Percentiles rank a stretch among this genome's conserved stretches.
Conservation (phyloP, 2,888 invertebrate genomes). For the Heterodera filipjevi region DNA sequence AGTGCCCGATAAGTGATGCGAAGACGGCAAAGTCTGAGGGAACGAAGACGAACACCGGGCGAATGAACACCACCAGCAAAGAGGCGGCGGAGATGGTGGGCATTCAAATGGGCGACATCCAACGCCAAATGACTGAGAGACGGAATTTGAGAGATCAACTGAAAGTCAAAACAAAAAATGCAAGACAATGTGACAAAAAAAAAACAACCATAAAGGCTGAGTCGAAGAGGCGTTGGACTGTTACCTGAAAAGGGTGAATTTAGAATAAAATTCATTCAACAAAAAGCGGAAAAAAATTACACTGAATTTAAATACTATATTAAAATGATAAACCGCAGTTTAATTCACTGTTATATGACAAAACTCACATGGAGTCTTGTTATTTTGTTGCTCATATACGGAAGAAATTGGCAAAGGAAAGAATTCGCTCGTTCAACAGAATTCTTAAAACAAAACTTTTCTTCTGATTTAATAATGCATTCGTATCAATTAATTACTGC, state of each 20-base stretch:
- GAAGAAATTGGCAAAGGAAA: conserved; percentile 52
- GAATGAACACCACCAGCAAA: conserved; percentile 53
- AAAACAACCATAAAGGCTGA: conserved; percentile 44
- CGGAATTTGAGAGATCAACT: conserved; percentile 39
- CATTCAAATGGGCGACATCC: conserved; percentile 55
- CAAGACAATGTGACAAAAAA: background rate
- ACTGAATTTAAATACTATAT: no score
- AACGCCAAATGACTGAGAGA: conserved; percentile 56
- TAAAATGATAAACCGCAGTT: no score
- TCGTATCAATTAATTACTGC: conserved; percentile 42
- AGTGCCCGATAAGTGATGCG: conserved; percentile 59
- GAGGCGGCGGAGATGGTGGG: conserved; percentile 50
- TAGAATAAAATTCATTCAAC: no score
- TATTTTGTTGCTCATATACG: conserved; percentile 53
- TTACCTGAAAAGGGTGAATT: conserved; percentile 49
- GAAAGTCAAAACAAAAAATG: background rate
- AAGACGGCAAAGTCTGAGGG: conserved; percentile 56
- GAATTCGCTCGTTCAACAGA: conserved; percentile 57
- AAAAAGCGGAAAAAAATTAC: no score
- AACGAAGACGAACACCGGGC: conserved; percentile 43
- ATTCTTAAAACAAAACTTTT: conserved; percentile 43
- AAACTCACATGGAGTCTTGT: conserved; percentile 51
- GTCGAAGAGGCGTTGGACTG: conserved; percentile 54
- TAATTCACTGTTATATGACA: background rate
- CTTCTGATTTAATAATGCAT: conserved; percentile 5